phyloP scores from a whole-genome alignment of 2,797 vertebrate species.

The Sebastolobus alascanus region DNA sequence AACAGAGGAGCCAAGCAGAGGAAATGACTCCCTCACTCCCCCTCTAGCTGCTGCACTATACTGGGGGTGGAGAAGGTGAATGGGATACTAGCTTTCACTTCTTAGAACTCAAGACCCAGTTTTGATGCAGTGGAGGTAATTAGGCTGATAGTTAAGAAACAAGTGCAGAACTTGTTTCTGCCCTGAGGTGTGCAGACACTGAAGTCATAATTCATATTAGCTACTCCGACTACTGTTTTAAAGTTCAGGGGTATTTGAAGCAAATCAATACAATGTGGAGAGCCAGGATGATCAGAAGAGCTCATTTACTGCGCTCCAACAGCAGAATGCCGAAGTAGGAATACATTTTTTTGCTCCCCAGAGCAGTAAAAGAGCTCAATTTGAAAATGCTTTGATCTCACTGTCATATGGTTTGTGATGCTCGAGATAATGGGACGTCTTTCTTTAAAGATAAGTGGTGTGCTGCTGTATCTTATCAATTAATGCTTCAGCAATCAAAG shows the following conservation, averaged over 20 bases:
- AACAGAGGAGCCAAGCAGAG: constrained; percentile 81
- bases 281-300: constrained; percentile 1
- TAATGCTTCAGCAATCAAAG: constrained; percentile 76
- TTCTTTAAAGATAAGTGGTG: constrained; percentile 73
- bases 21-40: constrained; percentile 76
- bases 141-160: neutral
- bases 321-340: constrained; percentile 52
- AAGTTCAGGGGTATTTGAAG: neutral
- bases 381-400: constrained; percentile 76
- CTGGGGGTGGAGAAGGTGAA: constrained; percentile 48
- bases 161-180: neutral
- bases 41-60: constrained; percentile 29
- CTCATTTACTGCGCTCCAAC: constrained; percentile 12
- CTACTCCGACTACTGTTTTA: neutral
- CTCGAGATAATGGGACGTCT: constrained; percentile 70
- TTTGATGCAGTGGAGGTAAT: neutral
- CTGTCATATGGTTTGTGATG: constrained; percentile 67
- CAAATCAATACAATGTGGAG: constrained; percentile 21
- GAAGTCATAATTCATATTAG: neutral
- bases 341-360: constrained; percentile 43
- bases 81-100: constrained; percentile 44
- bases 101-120: constrained; percentile 1
- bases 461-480: constrained; percentile 80
- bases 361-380: constrained; percentile 57
- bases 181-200: neutral